These are phyloP conservation scores for Drosophila engyochracea DNA, from an alignment of 2,888 invertebrate species.

Conservation along the genomic window DNA sequence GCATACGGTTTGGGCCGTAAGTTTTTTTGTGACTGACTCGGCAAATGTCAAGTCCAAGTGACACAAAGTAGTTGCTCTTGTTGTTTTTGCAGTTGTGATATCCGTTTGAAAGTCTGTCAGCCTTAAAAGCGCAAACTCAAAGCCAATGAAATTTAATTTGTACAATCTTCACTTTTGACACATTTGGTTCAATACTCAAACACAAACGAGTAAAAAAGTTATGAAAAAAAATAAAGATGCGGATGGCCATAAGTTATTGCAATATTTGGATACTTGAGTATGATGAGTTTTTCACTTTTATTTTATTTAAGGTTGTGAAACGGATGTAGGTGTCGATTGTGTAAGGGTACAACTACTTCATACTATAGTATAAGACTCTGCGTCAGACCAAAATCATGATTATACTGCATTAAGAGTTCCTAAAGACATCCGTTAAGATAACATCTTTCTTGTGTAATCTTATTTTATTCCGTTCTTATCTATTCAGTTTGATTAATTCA, in stretches of 20 bases:
- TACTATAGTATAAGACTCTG: too few species aligned
- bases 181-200: conserved; percentile 32
- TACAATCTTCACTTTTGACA: conserved; percentile 46
- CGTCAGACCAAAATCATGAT: too few species aligned
- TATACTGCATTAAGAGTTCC: too few species aligned
- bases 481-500: too few species aligned
- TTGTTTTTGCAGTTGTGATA: conserved; percentile 7
- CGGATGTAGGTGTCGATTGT: conserved; percentile 8
- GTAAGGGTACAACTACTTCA: not conserved
- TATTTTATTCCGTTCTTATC: too few species aligned
- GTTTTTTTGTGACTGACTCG: conserved; percentile 12
- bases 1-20: conserved; percentile 16
- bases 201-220: not conserved
- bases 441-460: too few species aligned
- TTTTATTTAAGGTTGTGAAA: conserved; percentile 1
- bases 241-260: conserved; percentile 4
- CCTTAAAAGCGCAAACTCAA: conserved; percentile 35
- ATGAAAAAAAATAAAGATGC: not conserved
- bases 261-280: conserved; percentile 10
- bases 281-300: conserved; percentile 21
- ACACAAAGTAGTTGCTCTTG: conserved; percentile 53
- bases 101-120: conserved; percentile 34
- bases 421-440: too few species aligned
- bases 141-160: conserved; percentile 44
- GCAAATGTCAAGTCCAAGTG: conserved; percentile 62